These are phyloP conservation scores for Agonopterix alstromeriana DNA, from an alignment of 2,888 invertebrate species.

Conservation along the genomic window DNA sequence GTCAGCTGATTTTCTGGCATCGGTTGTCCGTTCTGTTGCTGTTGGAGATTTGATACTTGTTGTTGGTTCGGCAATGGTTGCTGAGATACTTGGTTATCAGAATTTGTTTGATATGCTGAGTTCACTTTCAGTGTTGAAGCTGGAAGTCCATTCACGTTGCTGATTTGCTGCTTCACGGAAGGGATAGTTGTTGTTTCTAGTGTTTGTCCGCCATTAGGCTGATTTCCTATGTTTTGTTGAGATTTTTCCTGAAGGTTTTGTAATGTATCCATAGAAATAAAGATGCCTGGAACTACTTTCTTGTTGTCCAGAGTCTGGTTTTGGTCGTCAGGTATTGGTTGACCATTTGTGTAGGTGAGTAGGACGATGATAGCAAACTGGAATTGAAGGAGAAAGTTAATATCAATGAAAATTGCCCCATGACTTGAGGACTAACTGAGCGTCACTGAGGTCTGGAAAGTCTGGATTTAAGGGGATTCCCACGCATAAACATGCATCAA, in stretches of 20 bases:
- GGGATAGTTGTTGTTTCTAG: too few species aligned
- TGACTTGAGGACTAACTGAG: too few species aligned
- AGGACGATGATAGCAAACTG: constrained; percentile 7
- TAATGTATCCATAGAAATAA: constrained; percentile 35
- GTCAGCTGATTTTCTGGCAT: constrained; percentile 8
- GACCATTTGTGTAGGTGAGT: neutral
- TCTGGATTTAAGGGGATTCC: too few species aligned
- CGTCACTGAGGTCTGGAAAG: too few species aligned
- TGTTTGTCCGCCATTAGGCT: neutral
- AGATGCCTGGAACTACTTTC: constrained; percentile 30
- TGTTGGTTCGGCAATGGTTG: constrained; percentile 8
- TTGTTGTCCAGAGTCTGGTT: neutral
- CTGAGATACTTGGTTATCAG: constrained; percentile 8
- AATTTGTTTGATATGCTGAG: neutral
- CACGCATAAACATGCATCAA: too few species aligned
- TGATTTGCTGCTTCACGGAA: neutral
- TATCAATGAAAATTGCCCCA: too few species aligned
- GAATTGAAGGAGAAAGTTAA: constrained; percentile 1
- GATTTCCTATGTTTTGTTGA: constrained; percentile 10
- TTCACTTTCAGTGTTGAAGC: constrained; percentile 3
- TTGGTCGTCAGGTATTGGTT: constrained; percentile 1
- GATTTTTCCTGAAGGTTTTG: constrained; percentile 26
- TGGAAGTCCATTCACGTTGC: neutral
- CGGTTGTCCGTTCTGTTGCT: too few species aligned
- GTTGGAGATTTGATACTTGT: constrained; percentile 5